Evolutionary conservation across 2,888 invertebrate genomes (phyloP), one percentile per base, ranked within the genome.

Genomic region (Linnaemya tessellans): DNA sequence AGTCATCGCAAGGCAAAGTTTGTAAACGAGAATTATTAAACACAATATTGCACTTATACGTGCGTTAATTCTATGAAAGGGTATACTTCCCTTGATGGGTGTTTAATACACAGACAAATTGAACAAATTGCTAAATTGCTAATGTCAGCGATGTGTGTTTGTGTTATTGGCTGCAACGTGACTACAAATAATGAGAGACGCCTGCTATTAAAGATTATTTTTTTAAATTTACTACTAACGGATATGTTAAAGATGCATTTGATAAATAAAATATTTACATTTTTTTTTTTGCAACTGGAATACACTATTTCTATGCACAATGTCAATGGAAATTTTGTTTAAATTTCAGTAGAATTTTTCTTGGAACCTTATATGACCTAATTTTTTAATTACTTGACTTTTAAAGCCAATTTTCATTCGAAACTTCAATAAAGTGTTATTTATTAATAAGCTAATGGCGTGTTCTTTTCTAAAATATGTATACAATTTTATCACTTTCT

Each of bases 181-280:
- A 84, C 84, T 84, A 70, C 8, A 81, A 81, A 81, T 84, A 84
- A 84, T 84, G 68, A 79, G 67, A 54, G 78, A 81, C 84, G 70
- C 74, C 70, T 74, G 67, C 70, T 65, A 75, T 79, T 74, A 81
- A 82, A 82, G 67, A 79, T 46, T 46, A 70, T 30, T 22, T 49
- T 68, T 67, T 22, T 41, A 75, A 67, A 73, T 65, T 82, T 82
- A 70, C 68, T 58, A 60, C 60, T 22, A 85, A 85, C 84, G 84
- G 84, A 85, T 79, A 82, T 79, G 74, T 60, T 70, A 60, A 64
- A 78, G 78, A 84, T 84, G 54, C 70, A 41, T 64, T 58, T n/a
- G 82, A 77, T 82, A 82, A 70, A 54, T 5, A 46, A 46, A 70
- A 43, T 41, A 20, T 51, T 62, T 22, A 18, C 15, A 41, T 5